Base-by-base conservation (phyloP, 2,888 invertebrate genomes). In the Andricus quercusramuli region DNA sequence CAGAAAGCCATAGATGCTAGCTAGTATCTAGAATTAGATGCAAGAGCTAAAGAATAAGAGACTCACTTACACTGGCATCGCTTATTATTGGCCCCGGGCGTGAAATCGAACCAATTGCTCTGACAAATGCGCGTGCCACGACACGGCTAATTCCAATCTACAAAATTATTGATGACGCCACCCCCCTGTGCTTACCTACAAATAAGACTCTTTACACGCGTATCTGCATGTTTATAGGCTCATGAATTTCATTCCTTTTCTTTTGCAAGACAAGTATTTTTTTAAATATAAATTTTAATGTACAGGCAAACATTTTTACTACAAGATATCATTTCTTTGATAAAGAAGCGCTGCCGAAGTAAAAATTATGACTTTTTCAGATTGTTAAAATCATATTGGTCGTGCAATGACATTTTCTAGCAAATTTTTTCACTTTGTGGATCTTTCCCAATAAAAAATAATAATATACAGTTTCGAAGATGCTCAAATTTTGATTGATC, bases 61-160 rank as follows among this genome's bases (percentile, higher is more conserved):
- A 51, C 51, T 51, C 68, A 44, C 20, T 47, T 51, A 51, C 22
- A 29, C 51, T 47, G 29, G 47, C 47, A 70, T 51, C 25, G 32
- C 51, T 29, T 32, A 70, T 70, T 51, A 70, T 70, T 70, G 8
- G 51, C 70, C 70, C 25, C 51, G 51, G 47, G 70, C 70, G 70
- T 70, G 51, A 70, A 70, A 70, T 70, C 70, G 47, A 70, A 29
- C 29, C 51, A 70, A 70, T 70, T 70, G 47, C 70, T 29, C 29
- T 70, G 62, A 77, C 64, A 77, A 77, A 64, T 64, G 62, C 59
- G 62, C 77, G 77, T 77, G 77, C 77, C 77, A 77, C 20, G 20
- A 6, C n/a, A 22, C 68, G 32, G n/a, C n/a, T 15, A 68, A 68
- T 32, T 68, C n/a, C 22, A n/a, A 44, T 68, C 62, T 77, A 64